Percentiles rank a stretch among this genome's conserved stretches.
phyloP scores from a whole-genome alignment of 53 echinoderm and acorn worm species.

The Arbacia lixula region DNA sequence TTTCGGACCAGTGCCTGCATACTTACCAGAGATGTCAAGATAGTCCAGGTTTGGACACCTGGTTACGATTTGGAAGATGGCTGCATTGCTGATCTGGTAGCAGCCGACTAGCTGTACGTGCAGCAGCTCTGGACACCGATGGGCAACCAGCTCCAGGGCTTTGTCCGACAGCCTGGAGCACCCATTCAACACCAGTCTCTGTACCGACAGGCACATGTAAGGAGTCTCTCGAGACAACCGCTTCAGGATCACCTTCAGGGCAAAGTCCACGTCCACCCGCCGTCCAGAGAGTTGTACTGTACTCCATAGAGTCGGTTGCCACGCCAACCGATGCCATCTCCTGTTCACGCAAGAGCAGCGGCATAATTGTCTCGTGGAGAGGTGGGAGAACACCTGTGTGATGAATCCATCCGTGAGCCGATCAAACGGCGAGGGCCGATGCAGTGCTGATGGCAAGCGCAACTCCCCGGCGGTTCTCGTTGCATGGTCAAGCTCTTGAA shows the following conservation, averaged over 20 bases:
- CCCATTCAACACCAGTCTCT: slow-evolving; percentile 78
- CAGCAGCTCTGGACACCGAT: slow-evolving; percentile 84
- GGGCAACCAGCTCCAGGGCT: slow-evolving; percentile 69
- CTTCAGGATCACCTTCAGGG: slow-evolving; percentile 75
- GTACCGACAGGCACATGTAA: slow-evolving; percentile 85
- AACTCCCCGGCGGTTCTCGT: too few relatives aligned
- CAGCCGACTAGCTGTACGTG: slow-evolving; percentile 90
- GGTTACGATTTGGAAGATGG: slow-evolving; percentile 88
- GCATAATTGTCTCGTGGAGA: slow-evolving; percentile 82
- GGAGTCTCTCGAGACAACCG: slow-evolving; percentile 91
- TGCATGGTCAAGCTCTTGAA: background rate
- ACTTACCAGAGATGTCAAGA: slow-evolving; percentile 92
- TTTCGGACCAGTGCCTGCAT: background rate
- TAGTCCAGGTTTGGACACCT: slow-evolving; percentile 90
- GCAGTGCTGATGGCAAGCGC: background rate
- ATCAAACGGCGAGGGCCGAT: slow-evolving; percentile 72
- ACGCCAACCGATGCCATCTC: slow-evolving; percentile 87
- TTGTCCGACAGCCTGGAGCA: slow-evolving; percentile 82
- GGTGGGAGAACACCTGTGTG: slow-evolving; percentile 86
- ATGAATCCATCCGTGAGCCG: slow-evolving; percentile 75
- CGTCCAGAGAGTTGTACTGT: slow-evolving; percentile 71
- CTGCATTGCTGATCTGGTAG: slow-evolving; percentile 86
- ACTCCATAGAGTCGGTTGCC: slow-evolving; percentile 90
- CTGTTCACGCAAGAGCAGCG: slow-evolving; percentile 81
- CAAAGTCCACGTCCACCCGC: slow-evolving; percentile 71